These are phyloP conservation scores for Eudasyphora cyanicolor DNA, from an alignment of 2,888 invertebrate species.

Conservation along the genomic window DNA sequence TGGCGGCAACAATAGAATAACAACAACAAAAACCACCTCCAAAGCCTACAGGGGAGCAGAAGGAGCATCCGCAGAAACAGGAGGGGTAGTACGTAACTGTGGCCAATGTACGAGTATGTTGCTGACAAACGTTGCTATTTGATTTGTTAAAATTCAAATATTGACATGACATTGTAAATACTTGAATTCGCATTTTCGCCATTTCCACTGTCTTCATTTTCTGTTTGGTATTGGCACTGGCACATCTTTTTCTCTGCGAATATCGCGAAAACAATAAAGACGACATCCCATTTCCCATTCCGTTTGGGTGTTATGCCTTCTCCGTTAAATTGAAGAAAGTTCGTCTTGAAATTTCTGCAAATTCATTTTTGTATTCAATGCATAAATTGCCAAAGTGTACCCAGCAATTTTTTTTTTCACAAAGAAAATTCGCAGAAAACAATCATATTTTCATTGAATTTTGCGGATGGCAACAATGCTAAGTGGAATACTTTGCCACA, in stretches of 20 bases:
- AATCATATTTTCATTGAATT: slow-evolving; percentile 41
- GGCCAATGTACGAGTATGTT: slow-evolving; percentile 58
- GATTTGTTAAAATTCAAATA: slow-evolving; percentile 63
- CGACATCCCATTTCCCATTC: background rate
- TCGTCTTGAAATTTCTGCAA: slow-evolving; percentile 41
- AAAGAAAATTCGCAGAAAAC: background rate
- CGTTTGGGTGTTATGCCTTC: background rate
- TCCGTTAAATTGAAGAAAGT: slow-evolving; percentile 4
- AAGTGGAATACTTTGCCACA: background rate
- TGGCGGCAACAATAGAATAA: slow-evolving; percentile 33
- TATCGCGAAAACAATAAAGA: slow-evolving; percentile 4
- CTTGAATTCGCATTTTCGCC: slow-evolving; percentile 30
- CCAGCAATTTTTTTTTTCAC: background rate
- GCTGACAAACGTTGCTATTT: slow-evolving; percentile 64
- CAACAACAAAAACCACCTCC: slow-evolving; percentile 25
- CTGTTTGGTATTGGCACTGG: too few species aligned
- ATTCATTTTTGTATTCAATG: slow-evolving; percentile 43
- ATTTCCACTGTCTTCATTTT: slow-evolving; percentile 16
- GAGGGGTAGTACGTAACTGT: slow-evolving; percentile 17
- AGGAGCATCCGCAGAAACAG: slow-evolving; percentile 28
- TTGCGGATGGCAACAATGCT: slow-evolving; percentile 28
- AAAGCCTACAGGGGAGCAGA: slow-evolving; percentile 1
- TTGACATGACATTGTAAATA: slow-evolving; percentile 62
- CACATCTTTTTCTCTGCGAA: background rate
- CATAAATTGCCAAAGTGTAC: slow-evolving; percentile 14